Evolutionary conservation across 2,113 vertebrate species (phyloP), one percentile per base, ranked within the genome.

Genomic region (Hemicordylus capensis): DNA sequence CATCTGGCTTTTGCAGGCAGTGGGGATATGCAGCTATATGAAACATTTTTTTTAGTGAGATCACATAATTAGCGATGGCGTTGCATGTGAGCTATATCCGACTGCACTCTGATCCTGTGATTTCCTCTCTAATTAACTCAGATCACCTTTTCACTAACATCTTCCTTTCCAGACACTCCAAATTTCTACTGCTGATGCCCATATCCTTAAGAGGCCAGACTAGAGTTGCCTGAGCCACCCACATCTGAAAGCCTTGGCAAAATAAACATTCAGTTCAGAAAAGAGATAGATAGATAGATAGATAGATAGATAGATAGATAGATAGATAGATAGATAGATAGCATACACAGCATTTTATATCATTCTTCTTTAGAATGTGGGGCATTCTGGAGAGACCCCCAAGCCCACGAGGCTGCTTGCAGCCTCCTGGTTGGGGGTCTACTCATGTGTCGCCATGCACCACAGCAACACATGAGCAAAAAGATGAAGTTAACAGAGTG

Each of bases 1-100:
- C 92, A 93, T 92, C 88, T 93, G 92, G 91, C 78, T 31, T 75
- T 58, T 1, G 42, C 88, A 86, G 73, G 54, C 74, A 42, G 58
- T 19, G 59, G 26, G 61, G 2, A 44, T 39, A 0, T 15, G 61
- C 59, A 69, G 75, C 72, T 19, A 37, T 51, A 82, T 28, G 1
- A 28, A 26, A 75, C 86, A 88, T 31, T 14, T 88, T 3, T 1
- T 88, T 3, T 1, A 17, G 42, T 80, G 1, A 51, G 79, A 70
- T 61, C 59, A n/a, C 42, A 56, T 46, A 8, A 34, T 31, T n/a
- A 4, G 46, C 5, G 24, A 10, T 3, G 66, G 46, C 5, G 24
- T 12, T 3, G 66, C 61, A 26, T 0, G 4, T 61, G 56, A n/a
- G 66, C 34, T 51, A 24, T 39, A 24, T 46, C 46, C 28, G 34